A percentile compares a stretch with the other conserved stretches of the same genome.
Evolutionary conservation across 2,888 invertebrate species (phyloP).

Genomic region (Prosopocoilus inquinatus): DNA sequence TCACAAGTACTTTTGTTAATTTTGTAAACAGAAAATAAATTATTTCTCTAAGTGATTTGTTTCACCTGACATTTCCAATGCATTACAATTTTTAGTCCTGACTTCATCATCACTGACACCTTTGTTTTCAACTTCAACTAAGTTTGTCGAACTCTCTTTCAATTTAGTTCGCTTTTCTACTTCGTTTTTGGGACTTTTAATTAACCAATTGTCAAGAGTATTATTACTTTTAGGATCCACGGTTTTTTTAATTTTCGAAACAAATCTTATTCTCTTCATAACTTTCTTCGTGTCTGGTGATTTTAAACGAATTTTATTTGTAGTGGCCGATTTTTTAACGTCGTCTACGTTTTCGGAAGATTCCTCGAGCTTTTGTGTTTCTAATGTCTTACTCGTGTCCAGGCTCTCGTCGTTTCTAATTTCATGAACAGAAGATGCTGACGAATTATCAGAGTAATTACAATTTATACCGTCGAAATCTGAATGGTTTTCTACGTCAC

Average conservation of each 20-base stretch:
- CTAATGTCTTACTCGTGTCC: no score
- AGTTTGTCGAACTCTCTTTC: slow-evolving; percentile 13
- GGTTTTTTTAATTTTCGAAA: background rate
- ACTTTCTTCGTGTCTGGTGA: slow-evolving; percentile 4
- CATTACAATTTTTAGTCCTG: slow-evolving; percentile 9
- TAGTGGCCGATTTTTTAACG: background rate
- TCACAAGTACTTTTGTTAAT: slow-evolving; percentile 21
- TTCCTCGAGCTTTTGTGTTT: no score
- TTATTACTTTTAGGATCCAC: background rate
- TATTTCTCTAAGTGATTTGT: slow-evolving; percentile 3
- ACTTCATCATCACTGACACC: slow-evolving; percentile 7
- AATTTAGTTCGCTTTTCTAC: background rate
- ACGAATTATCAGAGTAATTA: background rate
- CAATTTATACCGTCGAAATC: slow-evolving; percentile 3
- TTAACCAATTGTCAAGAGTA: slow-evolving; percentile 41
- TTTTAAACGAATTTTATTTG: slow-evolving; percentile 8
- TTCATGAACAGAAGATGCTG: no score
- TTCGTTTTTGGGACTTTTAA: slow-evolving; percentile 26
- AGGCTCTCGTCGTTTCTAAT: no score
- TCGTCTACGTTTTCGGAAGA: no score
- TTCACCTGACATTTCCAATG: background rate
- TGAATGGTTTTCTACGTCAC: slow-evolving; percentile 3
- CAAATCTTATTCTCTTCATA: background rate
- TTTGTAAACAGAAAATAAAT: slow-evolving; percentile 10
- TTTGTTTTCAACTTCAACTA: slow-evolving; percentile 3